Base-by-base conservation (phyloP, 53 echinoderm and acorn worm species). In the Apostichopus leukothele region DNA sequence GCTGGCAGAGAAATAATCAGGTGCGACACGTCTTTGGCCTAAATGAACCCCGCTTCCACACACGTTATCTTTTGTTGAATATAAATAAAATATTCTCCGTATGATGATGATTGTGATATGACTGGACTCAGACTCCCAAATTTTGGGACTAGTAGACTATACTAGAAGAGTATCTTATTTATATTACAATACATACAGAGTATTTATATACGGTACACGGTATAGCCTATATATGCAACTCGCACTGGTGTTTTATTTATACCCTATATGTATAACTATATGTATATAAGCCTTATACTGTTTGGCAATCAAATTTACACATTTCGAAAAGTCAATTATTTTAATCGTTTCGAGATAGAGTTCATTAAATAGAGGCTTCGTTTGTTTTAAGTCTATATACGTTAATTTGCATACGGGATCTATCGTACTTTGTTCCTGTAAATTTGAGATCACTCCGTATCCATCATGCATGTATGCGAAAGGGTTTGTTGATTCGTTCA, bases 301-400 rank as follows among this genome's bases (percentile, higher is more conserved):
- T 80, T 80, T 80, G 52, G 21, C 54, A 53, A 80, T 23, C 80
- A 80, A 80, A 80, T 80, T 55, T 80, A 23, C 80, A 80, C 80
- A 54, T 80, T 80, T 53, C 54, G 53, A 80, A 80, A 80, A 80
- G 80, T 80, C 53, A 80, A 80, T 80, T 80, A 80, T 53, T 80
- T 53, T 80, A 80, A 80, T 53, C 80, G 80, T 80, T 80, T 50
- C 1, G 21, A 80, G 80, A 80, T 59, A 20, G 80, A 55, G 80
- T 80, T 80, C n/a, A 80, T 80, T 80, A 53, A 80, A 80, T 54
- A 80, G 54, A 59, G 80, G 54, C 54, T 80, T 7, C 80, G 80
- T 80, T 80, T 80, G 80, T 57, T 80, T 80, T 54, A 80, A 80
- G 53, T 55, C 80, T 79, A 51, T 79, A 10, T 25, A 25, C 12